These are phyloP conservation scores for Sebastes matsubarae DNA, from an alignment of 2,797 vertebrate genomes.

Conservation along the genomic window DNA sequence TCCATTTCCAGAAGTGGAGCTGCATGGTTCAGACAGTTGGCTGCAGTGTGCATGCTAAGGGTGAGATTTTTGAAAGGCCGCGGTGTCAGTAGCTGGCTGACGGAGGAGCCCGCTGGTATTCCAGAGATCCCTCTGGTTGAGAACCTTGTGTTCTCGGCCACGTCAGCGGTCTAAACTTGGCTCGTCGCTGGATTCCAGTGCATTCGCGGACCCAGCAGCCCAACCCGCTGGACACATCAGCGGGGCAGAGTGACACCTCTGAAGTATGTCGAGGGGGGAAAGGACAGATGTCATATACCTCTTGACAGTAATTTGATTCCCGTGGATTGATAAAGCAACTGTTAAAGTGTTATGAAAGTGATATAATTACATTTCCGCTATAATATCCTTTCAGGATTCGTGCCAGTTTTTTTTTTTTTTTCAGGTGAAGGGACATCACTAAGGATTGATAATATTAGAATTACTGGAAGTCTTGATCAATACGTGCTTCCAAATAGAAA, in stretches of 20 bases:
- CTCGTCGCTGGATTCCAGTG: slow-evolving; percentile 61
- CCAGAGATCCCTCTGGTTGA: slow-evolving; percentile 35
- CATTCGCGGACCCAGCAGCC: slow-evolving; percentile 29
- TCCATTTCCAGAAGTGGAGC: neutral
- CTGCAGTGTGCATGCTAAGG: neutral
- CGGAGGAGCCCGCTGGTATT: slow-evolving; percentile 48
- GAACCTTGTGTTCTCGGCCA: slow-evolving; percentile 57
- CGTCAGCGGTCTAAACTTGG: slow-evolving; percentile 75
- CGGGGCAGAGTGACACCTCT: slow-evolving; percentile 51
- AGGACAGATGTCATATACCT: slow-evolving; percentile 55
- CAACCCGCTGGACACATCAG: slow-evolving; percentile 11
- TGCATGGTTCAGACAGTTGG: neutral
- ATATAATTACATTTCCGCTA: slow-evolving; percentile 18
- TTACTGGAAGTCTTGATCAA: neutral
- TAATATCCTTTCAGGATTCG: neutral
- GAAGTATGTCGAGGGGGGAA: slow-evolving; percentile 39
- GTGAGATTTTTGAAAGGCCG: slow-evolving; percentile 12
- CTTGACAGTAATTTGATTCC: slow-evolving; percentile 51
- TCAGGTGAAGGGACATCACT: neutral
- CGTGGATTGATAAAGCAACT: slow-evolving; percentile 31
- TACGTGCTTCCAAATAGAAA: neutral
- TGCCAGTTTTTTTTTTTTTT: neutral
- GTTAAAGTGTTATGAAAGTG: slow-evolving; percentile 12
- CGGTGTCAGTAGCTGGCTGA: slow-evolving; percentile 32
- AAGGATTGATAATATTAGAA: neutral